Evolutionary conservation across 2,888 invertebrate genomes (phyloP).

Genomic region (Cyaniris semiargus): DNA sequence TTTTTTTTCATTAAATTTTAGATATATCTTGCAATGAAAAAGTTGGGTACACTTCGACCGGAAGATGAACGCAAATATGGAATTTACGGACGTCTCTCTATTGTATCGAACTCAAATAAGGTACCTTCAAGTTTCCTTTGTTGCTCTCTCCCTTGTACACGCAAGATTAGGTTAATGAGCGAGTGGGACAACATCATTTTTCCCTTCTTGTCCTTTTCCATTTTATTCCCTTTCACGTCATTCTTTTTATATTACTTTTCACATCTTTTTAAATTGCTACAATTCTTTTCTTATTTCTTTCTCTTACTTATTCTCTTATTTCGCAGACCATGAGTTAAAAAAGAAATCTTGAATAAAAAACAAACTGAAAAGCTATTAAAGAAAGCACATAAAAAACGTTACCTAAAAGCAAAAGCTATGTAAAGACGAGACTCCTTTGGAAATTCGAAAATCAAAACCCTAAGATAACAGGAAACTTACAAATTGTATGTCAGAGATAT

Average conservation of each 20-base stretch:
- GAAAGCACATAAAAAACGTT: not conserved
- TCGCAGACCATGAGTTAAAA: not conserved
- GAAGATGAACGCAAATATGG: slow-evolving; percentile 85
- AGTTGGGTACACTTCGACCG: slow-evolving; percentile 83
- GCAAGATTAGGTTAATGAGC: too few relatives aligned
- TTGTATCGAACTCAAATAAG: slow-evolving; percentile 65
- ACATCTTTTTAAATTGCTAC: not conserved
- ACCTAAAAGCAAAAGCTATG: not conserved
- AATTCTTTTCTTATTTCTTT: not conserved
- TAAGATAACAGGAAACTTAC: too few relatives aligned
- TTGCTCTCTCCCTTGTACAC: not conserved
- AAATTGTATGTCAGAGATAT: too few relatives aligned
- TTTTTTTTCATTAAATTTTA: slow-evolving; percentile 46
- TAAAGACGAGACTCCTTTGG: too few relatives aligned
- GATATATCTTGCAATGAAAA: slow-evolving; percentile 84
- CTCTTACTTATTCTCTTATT: not conserved
- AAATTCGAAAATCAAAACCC: not conserved
- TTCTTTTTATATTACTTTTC: not conserved
- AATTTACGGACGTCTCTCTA: slow-evolving; percentile 76
- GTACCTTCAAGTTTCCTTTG: slow-evolving; percentile 43
- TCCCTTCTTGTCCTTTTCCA: too few relatives aligned
- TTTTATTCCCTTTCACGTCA: too few relatives aligned
- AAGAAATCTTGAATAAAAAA: not conserved
- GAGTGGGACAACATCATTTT: too few relatives aligned
- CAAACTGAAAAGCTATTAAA: not conserved